Evolutionary conservation across 2,888 invertebrate species (phyloP).

Genomic region (Pilophorus perplexus): DNA sequence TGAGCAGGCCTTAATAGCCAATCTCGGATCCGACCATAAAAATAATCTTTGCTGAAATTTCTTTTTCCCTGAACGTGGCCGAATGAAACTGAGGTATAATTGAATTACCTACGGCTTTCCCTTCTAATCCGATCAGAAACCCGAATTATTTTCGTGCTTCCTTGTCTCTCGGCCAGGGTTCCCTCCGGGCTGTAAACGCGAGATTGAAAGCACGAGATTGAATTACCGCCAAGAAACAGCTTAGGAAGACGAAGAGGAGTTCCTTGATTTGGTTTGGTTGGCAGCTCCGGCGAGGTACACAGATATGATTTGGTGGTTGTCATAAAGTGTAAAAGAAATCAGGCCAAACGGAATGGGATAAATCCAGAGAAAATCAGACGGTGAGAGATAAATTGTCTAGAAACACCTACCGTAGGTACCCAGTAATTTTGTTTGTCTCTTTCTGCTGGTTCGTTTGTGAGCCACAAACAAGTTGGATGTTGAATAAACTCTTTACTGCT

Average conservation of each 20-base stretch:
- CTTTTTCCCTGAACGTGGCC: not conserved
- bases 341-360: no score
- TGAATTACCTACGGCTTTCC: constrained; percentile 33
- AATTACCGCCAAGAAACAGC: constrained; percentile 32
- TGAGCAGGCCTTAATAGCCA: constrained; percentile 27
- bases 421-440: no score
- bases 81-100: constrained; percentile 29
- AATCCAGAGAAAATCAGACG: no score
- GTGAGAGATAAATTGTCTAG: no score
- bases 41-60: constrained; percentile 22
- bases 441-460: no score
- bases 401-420: no score
- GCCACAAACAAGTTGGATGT: no score
- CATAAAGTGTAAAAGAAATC: no score
- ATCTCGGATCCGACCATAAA: constrained; percentile 22
- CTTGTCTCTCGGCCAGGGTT: constrained; percentile 18
- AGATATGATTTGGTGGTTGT: constrained; percentile 12
- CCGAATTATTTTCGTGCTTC: constrained; percentile 34
- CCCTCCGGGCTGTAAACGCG: constrained; percentile 13
- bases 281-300: not conserved
- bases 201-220: constrained; percentile 39
- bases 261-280: constrained; percentile 7
- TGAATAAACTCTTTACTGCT: no score
- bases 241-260: constrained; percentile 15
- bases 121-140: constrained; percentile 34